phyloP scores from a whole-genome alignment of 2,113 vertebrate genomes.

The Oreochromis niloticus region DNA sequence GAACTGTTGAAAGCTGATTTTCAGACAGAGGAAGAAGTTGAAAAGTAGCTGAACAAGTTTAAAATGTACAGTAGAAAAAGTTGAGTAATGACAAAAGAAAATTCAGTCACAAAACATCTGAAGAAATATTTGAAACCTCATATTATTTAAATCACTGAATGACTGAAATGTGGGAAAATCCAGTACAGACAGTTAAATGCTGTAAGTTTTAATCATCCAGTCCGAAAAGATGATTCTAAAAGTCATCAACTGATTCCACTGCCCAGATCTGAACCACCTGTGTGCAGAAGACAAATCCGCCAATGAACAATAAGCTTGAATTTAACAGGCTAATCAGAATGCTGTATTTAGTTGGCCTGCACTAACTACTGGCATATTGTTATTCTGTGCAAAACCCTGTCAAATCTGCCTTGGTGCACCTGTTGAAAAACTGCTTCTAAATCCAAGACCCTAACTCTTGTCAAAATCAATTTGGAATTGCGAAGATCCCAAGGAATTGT shows the following conservation, averaged over 20 bases:
- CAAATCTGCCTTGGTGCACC: too few relatives aligned
- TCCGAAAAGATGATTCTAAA: fast-evolving
- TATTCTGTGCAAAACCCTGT: too few relatives aligned
- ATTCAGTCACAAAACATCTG: neutral
- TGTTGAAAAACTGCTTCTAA: too few relatives aligned
- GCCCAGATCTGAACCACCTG: neutral
- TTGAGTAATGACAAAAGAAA: neutral
- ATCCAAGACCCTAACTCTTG: too few relatives aligned
- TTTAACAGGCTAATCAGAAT: too few relatives aligned
- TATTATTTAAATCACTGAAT: neutral
- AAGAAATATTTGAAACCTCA: neutral
- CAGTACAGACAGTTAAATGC: neutral
- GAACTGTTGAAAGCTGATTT: neutral
- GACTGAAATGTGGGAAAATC: neutral
- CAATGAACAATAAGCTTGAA: too few relatives aligned
- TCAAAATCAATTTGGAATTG: too few relatives aligned
- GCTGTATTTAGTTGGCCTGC: too few relatives aligned
- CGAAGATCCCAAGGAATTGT: too few relatives aligned
- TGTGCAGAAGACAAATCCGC: too few relatives aligned
- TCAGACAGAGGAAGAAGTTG: neutral
- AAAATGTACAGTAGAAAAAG: neutral
- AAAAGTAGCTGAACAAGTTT: neutral
- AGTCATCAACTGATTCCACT: neutral
- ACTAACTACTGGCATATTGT: too few relatives aligned
- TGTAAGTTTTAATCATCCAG: neutral